Base-by-base conservation (phyloP, 2,888 invertebrate genomes). In the Tachina fera region DNA sequence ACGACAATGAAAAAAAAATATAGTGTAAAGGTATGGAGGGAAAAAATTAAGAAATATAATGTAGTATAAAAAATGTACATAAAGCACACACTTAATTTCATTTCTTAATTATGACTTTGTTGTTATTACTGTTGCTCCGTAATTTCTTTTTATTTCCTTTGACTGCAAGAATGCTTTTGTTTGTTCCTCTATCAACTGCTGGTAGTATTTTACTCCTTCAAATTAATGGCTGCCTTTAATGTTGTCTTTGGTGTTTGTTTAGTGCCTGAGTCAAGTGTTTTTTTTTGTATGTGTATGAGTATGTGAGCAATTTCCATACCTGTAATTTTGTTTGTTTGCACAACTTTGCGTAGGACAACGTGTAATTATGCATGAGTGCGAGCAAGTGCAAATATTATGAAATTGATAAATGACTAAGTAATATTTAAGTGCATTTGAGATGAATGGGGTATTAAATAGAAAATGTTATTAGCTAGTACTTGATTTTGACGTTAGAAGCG, bases 21-120 rank as follows among this genome's bases (percentile, higher is more conserved):
- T 22, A 19, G 8, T 63, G 2, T 8, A 51, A 61, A 63, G 43
- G 47, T 51, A 53, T 13, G 9, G 16, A 31, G 53, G 45, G 8
- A 65, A 51, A 51, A 16, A 75, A 43, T 16, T 53, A 61, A 61
- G 13, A 70, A 19, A 51, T 43, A 43, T 43, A 70, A 9, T 8
- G 19, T 31, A 47, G 13, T 22, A 22, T 22, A 22, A 53, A 49
- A 68, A 67, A 47, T 49, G 14, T 53, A 81, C 71, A 65, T 83
- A 77, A 83, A 83, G 65, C 77, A 72, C 72, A 71, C 65, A 82
- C 82, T 85, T 85, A 82, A 82, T 78, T 85, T 85, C 71, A 85
- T 85, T 85, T 82, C 77, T 85, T 85, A 85, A 85, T 82, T 85
- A 85, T 85, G 77, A 65, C 78, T 85, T 75, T 74, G 58, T 75